Percentiles rank a stretch among this genome's conserved stretches.
Conservation (phyloP, 2,888 invertebrate species). For the Asteroscopus sphinx region DNA sequence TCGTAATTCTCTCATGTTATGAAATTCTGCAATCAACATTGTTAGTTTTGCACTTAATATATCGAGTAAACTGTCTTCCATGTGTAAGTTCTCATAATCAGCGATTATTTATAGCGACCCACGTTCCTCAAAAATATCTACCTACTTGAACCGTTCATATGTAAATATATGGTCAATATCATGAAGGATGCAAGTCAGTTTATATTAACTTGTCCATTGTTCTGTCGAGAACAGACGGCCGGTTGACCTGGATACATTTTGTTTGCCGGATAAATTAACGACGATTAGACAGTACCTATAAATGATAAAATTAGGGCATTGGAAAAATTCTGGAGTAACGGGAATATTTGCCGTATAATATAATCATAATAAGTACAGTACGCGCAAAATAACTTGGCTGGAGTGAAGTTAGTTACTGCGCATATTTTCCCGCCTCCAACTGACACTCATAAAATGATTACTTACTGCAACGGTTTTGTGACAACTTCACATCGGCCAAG, state of each 20-base stretch:
- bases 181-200: constrained; percentile 73
- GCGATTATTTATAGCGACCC: constrained; percentile 39
- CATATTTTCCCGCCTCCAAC: no score
- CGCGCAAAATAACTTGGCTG: no score
- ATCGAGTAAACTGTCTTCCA: constrained; percentile 48
- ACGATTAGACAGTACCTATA: constrained; percentile 39
- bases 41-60: constrained; percentile 58
- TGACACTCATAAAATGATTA: no score
- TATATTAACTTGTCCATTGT: constrained; percentile 77
- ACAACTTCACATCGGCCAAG: no score
- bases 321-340: constrained; percentile 16
- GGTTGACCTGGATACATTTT: constrained; percentile 67
- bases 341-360: constrained; percentile 12
- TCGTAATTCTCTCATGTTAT: constrained; percentile 51
- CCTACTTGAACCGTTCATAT: constrained; percentile 23
- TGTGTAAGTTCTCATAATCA: constrained; percentile 47
- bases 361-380: no score
- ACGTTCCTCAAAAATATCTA: constrained; percentile 36
- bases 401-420: no score
- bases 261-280: constrained; percentile 49
- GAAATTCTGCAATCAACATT: constrained; percentile 50
- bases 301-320: constrained; percentile 36
- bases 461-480: no score
- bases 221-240: constrained; percentile 70
- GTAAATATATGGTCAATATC: constrained; percentile 68